Conservation (phyloP, 2,888 invertebrate species). For the Nomada ferruginata region DNA sequence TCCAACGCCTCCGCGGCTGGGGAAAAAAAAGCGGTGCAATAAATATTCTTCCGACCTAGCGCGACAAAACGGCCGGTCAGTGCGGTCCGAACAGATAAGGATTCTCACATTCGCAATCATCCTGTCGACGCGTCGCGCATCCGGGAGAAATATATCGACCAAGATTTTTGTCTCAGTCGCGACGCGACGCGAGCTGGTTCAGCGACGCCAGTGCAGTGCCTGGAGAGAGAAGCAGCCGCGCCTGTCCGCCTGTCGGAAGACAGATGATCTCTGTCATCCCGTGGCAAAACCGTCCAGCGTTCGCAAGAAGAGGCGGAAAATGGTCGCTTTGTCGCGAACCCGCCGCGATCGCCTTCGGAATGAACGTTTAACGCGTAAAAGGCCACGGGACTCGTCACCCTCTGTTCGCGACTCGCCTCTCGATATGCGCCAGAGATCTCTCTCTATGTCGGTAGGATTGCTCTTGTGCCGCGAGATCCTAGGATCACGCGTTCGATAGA, state of each 20-base stretch:
- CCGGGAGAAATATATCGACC: conserved; percentile 59
- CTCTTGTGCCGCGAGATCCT: conserved; percentile 19
- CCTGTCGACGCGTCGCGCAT: conserved; percentile 47
- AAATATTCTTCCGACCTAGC: conserved; percentile 53
- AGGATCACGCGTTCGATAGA: conserved; percentile 24
- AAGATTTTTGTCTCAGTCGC: conserved; percentile 61
- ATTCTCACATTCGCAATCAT: conserved; percentile 57
- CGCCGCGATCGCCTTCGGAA: conserved; percentile 58
- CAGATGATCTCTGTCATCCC: conserved; percentile 64
- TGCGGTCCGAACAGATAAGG: conserved; percentile 44
- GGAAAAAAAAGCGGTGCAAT: conserved; percentile 29
- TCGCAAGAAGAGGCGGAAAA: conserved; percentile 67
- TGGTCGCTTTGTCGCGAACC: conserved; percentile 66
- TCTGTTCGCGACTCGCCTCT: conserved; percentile 20
- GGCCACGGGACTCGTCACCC: conserved; percentile 44
- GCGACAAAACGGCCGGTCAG: conserved; percentile 48
- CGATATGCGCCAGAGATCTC: conserved; percentile 58
- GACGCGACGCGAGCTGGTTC: conserved; percentile 42
- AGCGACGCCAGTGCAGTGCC: conserved; percentile 37
- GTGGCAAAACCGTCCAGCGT: conserved; percentile 55
- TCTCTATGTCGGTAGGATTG: conserved; percentile 36
- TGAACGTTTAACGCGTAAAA: conserved; percentile 71
- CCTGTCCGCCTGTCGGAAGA: conserved; percentile 67
- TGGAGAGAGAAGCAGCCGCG: conserved; percentile 26
- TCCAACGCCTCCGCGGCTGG: conserved; percentile 13